Conservation (phyloP, 92 coral and sea anemone genomes). For the Micromussa lordhowensis region DNA sequence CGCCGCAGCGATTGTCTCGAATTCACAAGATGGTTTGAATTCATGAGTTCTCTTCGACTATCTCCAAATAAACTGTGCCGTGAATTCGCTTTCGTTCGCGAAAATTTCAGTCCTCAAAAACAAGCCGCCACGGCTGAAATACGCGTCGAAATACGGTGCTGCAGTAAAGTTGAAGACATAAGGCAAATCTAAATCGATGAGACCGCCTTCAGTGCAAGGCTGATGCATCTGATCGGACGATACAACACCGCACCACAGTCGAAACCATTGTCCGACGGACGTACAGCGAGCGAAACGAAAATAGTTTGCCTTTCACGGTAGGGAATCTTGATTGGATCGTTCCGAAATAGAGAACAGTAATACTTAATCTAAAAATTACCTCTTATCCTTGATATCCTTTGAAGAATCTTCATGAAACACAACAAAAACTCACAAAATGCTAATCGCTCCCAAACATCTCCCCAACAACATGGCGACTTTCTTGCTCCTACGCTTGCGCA, state of each 20-base stretch:
- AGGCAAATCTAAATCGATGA: neutral
- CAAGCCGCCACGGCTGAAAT: constrained; percentile 5
- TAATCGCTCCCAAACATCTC: constrained; percentile 95
- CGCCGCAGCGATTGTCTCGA: neutral
- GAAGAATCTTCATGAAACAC: constrained; percentile 93
- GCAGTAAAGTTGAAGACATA: neutral
- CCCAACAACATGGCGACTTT: constrained; percentile 95
- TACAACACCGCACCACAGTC: constrained; percentile 44
- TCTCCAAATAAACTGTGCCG: constrained; percentile 19
- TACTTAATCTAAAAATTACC: constrained; percentile 58
- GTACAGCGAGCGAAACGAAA: constrained; percentile 45
- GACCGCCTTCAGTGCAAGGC: neutral
- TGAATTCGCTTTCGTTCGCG: constrained; percentile 25
- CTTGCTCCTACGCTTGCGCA: constrained; percentile 75
- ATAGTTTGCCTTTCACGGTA: constrained; percentile 17
- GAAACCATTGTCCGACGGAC: constrained; percentile 54
- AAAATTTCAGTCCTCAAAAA: constrained; percentile 14
- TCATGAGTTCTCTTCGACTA: constrained; percentile 9
- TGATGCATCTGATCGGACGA: constrained; percentile 53
- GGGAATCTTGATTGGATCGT: neutral
- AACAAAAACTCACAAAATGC: constrained; percentile 94
- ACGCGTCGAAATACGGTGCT: neutral
- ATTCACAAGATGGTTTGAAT: constrained; percentile 1
- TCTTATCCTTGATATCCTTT: constrained; percentile 70
- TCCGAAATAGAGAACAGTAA: constrained; percentile 30